Percentiles rank a stretch among this genome's conserved stretches.
Evolutionary conservation across 2,797 vertebrate species (phyloP).

Genomic region (Cyclura pinguis): DNA sequence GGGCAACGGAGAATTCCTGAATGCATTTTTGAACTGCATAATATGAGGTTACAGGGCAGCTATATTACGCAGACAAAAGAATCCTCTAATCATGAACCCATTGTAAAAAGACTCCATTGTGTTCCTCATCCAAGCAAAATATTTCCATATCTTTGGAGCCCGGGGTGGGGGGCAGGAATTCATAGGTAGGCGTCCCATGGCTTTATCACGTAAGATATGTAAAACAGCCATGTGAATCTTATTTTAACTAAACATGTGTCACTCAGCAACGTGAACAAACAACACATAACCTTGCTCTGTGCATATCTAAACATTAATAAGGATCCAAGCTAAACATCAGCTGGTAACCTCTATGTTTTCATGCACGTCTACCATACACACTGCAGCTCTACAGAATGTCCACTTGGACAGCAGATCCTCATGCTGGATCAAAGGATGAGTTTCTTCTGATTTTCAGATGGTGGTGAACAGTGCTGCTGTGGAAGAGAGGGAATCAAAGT

Average conservation of each 20-base stretch:
- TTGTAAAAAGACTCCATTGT: neutral
- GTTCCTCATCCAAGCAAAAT: neutral
- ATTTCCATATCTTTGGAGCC: neutral
- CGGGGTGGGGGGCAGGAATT: too few relatives aligned
- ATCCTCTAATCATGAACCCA: neutral
- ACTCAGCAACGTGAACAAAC: too few relatives aligned
- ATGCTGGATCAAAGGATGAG: neutral
- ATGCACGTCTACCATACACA: too few relatives aligned
- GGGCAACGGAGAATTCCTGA: neutral
- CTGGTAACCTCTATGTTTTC: too few relatives aligned
- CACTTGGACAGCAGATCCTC: neutral
- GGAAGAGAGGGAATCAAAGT: neutral
- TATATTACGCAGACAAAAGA: neutral
- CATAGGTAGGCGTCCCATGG: too few relatives aligned
- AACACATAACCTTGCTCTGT: too few relatives aligned
- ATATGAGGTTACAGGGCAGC: neutral
- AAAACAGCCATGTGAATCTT: too few relatives aligned
- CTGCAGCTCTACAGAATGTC: neutral
- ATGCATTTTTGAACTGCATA: neutral
- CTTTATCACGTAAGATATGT: too few relatives aligned
- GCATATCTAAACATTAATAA: too few relatives aligned
- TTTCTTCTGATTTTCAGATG: neutral
- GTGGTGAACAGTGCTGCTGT: neutral
- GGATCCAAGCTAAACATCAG: too few relatives aligned
- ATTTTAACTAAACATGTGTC: too few relatives aligned